phyloP scores from a whole-genome alignment of 2,888 invertebrate species.

The Hypsopygia costalis region DNA sequence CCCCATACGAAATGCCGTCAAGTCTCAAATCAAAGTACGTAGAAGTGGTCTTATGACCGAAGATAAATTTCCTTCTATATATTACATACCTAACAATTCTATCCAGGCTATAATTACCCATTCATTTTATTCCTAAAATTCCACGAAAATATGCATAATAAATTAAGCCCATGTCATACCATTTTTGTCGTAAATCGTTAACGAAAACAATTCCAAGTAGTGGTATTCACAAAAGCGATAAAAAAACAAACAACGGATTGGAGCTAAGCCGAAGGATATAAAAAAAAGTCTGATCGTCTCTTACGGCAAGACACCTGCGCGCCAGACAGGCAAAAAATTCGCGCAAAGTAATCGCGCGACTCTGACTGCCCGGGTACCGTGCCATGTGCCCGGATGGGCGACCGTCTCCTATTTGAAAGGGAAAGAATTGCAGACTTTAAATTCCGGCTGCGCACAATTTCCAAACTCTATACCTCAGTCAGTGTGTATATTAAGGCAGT shows the following conservation, averaged over 20 bases:
- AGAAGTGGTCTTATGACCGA: conserved; percentile 14
- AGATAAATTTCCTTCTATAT: background rate
- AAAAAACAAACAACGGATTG: conserved; percentile 55
- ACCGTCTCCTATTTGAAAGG: conserved; percentile 33
- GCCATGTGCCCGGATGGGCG: conserved; percentile 8
- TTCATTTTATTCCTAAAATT: too few species aligned
- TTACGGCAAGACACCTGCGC: conserved; percentile 59
- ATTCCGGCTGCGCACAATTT: conserved; percentile 17
- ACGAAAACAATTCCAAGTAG: conserved; percentile 20
- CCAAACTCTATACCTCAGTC: background rate
- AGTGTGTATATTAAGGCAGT: too few species aligned
- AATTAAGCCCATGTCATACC: background rate
- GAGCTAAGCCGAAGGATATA: conserved; percentile 47
- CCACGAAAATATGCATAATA: conserved; percentile 5
- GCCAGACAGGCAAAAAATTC: conserved; percentile 66
- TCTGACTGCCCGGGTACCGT: conserved; percentile 13
- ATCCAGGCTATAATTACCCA: too few species aligned
- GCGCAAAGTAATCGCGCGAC: conserved; percentile 40
- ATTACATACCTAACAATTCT: too few species aligned
- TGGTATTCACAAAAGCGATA: conserved; percentile 25
- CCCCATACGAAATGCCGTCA: conserved; percentile 38
- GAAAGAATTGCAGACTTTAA: conserved; percentile 42
- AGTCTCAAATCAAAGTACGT: conserved; percentile 24
- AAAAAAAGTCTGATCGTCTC: conserved; percentile 46
- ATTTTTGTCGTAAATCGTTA: conserved; percentile 13